Base-by-base conservation (phyloP, 2,797 vertebrate species). In the Tolypeutes matacus region DNA sequence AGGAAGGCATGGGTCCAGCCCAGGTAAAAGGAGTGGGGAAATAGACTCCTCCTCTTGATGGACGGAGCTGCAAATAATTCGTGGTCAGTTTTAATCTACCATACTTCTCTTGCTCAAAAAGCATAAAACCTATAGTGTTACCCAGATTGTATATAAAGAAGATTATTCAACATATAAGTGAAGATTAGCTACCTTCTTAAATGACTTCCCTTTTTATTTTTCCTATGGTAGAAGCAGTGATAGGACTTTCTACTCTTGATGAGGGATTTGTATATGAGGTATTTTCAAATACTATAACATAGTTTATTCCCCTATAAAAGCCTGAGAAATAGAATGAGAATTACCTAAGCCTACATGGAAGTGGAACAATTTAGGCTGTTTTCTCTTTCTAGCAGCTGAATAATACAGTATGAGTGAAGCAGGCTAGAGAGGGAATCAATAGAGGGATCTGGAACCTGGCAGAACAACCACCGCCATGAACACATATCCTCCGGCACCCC, bases 311-410 rank as follows among this genome's bases (percentile, higher is more conserved):
- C 21, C 12, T 6, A n/a, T 39, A 91, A 86, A 96, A 95, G 69
- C 18, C 65, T 39, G 4, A 72, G 60, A 58, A 92, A 95, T 49
- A 36, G 42, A 91, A 93, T 72, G 86, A 93, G 53, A 96, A 94
- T 96, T 90, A 86, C 70, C 42, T 58, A 73, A 90, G 51, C 18
- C 34, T 82, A 80, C 96, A 96, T 80, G 87, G 65, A 96, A 95
- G 88, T 34, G 27, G 77, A 88, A 96, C 96, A 89, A 67, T 86
- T 78, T 21, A 75, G 92, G 46, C 60, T 70, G 86, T 94, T 92
- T 95, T 72, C 78, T 94, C 75, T 89, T 93, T 82, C 86, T 93
- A 85, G 94, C 53, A 94, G 80, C 51, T 86, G 86, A 94, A 90
- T 88, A 75, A 60, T 21, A 42, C 0, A 6, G 49, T n/a, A 46